Evolutionary conservation across 1,140 invertebrate species (phyloP), one percentile per base, ranked within the genome.

Genomic region (Drosophila lini): DNA sequence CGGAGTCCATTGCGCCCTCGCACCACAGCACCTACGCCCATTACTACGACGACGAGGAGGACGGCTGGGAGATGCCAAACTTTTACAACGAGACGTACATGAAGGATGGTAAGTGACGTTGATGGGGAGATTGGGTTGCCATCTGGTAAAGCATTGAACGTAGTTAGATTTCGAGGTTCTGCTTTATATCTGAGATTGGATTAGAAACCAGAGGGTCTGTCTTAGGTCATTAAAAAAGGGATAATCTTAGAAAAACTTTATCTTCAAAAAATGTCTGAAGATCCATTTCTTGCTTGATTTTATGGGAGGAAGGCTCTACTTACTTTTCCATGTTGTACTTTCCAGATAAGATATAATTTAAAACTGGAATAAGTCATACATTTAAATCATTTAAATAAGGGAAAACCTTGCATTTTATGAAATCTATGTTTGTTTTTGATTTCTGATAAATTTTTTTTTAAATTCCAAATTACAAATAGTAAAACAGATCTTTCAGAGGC

Each of bases 71-170:
- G 91, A 98, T 98, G 97, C 97, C 98, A 0, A 98, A 98, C 92
- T 98, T 98, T 92, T 98, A 98, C 92, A 98, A 98, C 93, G 97
- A 98, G 93, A 98, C 97, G 16, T 98, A 98, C 84, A 98, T 98
- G 97, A 98, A 98, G 94, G 96, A 97, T 94, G 97, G 96, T 93
- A 93, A 97, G 84, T 41, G 15, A 5, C 8, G 2, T 5, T 11
- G 22, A 10, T 1, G 13, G 9, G 9, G 3, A 0, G 2, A 3
- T 36, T 28, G 32, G 3, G 4, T 3, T 36, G 11, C 2, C 11
- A 9, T 55, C 15, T 5, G 19, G 19, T 5, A 38, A 4, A 15
- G 13, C 19, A 7, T 34, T 16, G 8, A n/a, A 3, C 0, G 11
- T 11, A 13, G 15, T 50, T 50, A 10, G 3, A 7, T 32, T 28